Conservation (phyloP, 1,140 invertebrate species). For the Drosophila sulfurigaster region DNA sequence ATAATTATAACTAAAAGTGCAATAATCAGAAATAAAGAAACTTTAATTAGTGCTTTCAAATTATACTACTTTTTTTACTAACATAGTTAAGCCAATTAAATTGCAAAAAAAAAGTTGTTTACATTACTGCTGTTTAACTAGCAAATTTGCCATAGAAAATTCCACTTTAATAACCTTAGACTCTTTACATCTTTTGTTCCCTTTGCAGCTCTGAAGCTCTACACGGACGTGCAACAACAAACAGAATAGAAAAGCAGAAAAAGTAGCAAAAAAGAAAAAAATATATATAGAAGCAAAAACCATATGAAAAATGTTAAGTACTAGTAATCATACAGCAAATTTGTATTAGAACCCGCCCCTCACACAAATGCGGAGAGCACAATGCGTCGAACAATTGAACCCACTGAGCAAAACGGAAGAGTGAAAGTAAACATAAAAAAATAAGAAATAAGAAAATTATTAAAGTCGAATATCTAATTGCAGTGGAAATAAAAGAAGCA, state of each 20-base stretch:
- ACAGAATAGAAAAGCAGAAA: not conserved
- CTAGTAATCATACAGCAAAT: slow-evolving; percentile 21
- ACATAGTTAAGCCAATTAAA: too few species aligned
- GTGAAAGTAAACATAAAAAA: slow-evolving; percentile 17
- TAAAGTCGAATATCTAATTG: slow-evolving; percentile 66
- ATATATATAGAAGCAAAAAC: slow-evolving; percentile 21
- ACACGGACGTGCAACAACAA: slow-evolving; percentile 50
- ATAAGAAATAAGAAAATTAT: slow-evolving; percentile 33
- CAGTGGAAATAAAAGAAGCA: too few species aligned
- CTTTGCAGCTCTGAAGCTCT: slow-evolving; percentile 56
- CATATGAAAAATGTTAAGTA: slow-evolving; percentile 44
- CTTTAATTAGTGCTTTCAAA: too few species aligned
- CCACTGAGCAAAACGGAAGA: slow-evolving; percentile 67
- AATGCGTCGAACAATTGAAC: slow-evolving; percentile 72
- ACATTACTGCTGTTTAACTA: not conserved
- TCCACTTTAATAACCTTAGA: not conserved
- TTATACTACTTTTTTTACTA: too few species aligned
- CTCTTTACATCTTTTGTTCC: not conserved
- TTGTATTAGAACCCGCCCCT: slow-evolving; percentile 47
- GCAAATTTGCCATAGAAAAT: not conserved
- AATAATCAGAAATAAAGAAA: too few species aligned
- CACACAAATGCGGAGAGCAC: slow-evolving; percentile 43
- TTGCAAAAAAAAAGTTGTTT: not conserved
- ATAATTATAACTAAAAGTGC: too few species aligned
- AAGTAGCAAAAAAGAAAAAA: slow-evolving; percentile 5